Evolutionary conservation across 2,888 invertebrate species (phyloP).

Genomic region (Himalopsyche japonica): DNA sequence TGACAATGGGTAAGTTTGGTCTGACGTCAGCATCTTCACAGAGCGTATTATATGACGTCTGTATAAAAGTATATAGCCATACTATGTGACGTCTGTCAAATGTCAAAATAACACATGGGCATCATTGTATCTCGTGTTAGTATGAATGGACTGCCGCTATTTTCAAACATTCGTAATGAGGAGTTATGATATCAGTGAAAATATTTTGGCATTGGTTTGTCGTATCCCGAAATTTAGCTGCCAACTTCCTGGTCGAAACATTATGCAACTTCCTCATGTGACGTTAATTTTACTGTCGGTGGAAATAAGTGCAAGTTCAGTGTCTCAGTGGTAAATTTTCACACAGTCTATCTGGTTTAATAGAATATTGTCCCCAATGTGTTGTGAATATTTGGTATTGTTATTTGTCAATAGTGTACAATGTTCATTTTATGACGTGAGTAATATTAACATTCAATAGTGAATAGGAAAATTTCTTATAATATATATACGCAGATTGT

Average conservation of each 20-base stretch:
- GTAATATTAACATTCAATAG: too few relatives aligned
- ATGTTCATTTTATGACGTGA: too few relatives aligned
- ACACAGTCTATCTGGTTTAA: not conserved
- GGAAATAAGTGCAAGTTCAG: constrained; percentile 5
- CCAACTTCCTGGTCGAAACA: constrained; percentile 11
- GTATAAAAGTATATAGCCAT: too few relatives aligned
- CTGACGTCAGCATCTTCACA: too few relatives aligned
- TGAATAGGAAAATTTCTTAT: too few relatives aligned
- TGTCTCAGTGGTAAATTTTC: not conserved
- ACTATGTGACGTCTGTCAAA: not conserved
- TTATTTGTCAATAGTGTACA: not conserved
- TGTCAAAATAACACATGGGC: not conserved
- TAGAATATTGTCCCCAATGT: not conserved
- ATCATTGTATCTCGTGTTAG: not conserved
- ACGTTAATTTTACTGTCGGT: constrained; percentile 1
- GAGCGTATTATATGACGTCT: too few relatives aligned
- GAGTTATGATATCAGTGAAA: not conserved
- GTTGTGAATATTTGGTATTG: not conserved
- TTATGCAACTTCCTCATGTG: constrained; percentile 30
- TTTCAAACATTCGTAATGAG: not conserved
- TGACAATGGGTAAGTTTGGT: too few relatives aligned
- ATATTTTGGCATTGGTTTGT: constrained; percentile 28
- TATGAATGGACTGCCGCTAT: not conserved
- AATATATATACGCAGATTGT: too few relatives aligned
- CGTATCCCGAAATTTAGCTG: constrained; percentile 3